Evolutionary conservation across 2,113 vertebrate genomes (phyloP).

Genomic region (Hippocampus mohnikei): DNA sequence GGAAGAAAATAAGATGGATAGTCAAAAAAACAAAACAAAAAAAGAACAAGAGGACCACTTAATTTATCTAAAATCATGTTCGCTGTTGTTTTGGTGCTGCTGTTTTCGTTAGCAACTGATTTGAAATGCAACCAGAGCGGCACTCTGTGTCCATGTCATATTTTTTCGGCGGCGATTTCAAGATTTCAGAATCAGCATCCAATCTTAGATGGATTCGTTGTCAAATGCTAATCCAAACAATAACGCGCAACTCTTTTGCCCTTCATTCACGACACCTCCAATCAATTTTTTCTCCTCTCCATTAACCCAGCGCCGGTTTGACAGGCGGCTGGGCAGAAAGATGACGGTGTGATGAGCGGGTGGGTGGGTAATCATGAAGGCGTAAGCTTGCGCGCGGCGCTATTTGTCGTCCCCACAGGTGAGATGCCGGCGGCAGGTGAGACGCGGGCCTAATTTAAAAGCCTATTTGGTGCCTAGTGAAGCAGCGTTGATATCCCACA

Average conservation of each 20-base stretch:
- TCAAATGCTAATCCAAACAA: conserved; percentile 33
- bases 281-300: conserved; percentile 60
- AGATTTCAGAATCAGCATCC: too few species aligned
- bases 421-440: conserved; percentile 52
- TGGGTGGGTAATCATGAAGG: conserved; percentile 55
- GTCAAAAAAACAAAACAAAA: too few species aligned
- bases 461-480: conserved; percentile 55
- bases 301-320: conserved; percentile 66
- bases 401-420: conserved; percentile 55
- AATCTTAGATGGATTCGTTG: not conserved
- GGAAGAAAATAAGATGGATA: too few species aligned
- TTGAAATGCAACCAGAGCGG: not conserved
- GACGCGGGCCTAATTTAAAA: conserved; percentile 56
- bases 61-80: not conserved
- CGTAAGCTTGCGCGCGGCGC: conserved; percentile 37
- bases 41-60: too few species aligned
- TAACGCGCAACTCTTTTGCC: conserved; percentile 48
- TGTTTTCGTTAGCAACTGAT: not conserved
- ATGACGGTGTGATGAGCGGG: conserved; percentile 39
- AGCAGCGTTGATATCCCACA: conserved; percentile 59
- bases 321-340: conserved; percentile 63
- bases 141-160: too few species aligned
- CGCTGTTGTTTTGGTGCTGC: not conserved
- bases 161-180: too few species aligned
- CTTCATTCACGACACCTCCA: conserved; percentile 59